Evolutionary conservation across 2,797 vertebrate genomes (phyloP), one percentile per base, ranked within the genome.

Genomic region (Astyanax mexicanus): DNA sequence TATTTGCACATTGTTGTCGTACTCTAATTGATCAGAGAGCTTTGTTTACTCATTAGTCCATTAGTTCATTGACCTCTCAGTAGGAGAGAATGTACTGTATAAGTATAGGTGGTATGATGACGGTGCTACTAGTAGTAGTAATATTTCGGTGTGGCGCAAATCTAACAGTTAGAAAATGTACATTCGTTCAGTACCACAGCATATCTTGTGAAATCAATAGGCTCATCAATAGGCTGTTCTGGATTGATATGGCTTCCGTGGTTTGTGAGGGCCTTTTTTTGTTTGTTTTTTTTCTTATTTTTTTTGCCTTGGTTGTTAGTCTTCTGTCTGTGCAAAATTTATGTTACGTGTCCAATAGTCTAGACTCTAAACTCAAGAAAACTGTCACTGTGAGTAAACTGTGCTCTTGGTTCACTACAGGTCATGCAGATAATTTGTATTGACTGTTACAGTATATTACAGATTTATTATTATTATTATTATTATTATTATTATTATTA

Each of bases 1-100:
- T 88, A 87, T 90, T 92, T 92, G 89, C 90, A 91, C 91, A 89
- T 86, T 60, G 77, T 75, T 55, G 6, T n/a, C 25, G 19, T 49
- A 42, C 19, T 21, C 32, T 45, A 37, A 47, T 25, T 54, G 67
- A 62, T 27, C 23, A 64, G 0, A 61, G 74, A 52, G 45, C 72
- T 54, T 37, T 21, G 37, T 64, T 58, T 75, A 47, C 68, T 21
- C 57, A 10, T 62, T 69, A 38, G 45, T 70, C 35, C n/a, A n/a
- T n/a, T n/a, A 66, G 67, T 57, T 35, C 29, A 35, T 37, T 19
- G 42, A 12, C 58, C 25, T 21, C 29, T 25, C 13, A 44, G 0
- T 35, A 49, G 32, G 52, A 35, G 19, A 70, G 52, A 35, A 25
- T 42, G 38, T 19, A 58, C 64, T 42, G 38, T 19, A 58, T 64